These are phyloP conservation scores for Cygnus atratus DNA, from an alignment of 2,113 vertebrate species.

Conservation along the genomic window DNA sequence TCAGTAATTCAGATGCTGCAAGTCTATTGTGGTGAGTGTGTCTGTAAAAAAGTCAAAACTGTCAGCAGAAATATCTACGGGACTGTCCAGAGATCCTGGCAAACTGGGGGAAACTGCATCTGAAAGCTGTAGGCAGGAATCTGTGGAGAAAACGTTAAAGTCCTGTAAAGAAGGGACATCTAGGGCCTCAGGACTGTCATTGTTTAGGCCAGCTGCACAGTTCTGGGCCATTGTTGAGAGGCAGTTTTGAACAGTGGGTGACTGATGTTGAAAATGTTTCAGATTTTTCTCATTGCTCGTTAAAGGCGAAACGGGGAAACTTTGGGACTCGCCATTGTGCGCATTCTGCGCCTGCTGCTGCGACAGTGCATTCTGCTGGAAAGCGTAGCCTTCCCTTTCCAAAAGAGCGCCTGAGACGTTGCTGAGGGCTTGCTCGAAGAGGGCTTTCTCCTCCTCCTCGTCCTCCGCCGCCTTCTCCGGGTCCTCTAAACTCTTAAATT, in stretches of 20 bases:
- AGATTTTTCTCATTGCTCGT: slow-evolving; percentile 96
- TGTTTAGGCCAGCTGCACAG: slow-evolving; percentile 95
- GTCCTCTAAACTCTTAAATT: slow-evolving; percentile 84
- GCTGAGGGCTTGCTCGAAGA: slow-evolving; percentile 83
- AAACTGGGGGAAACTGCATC: slow-evolving; percentile 92
- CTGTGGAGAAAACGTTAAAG: slow-evolving; percentile 89
- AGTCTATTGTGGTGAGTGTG: slow-evolving; percentile 93
- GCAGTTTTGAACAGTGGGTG: slow-evolving; percentile 92
- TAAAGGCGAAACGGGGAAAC: slow-evolving; percentile 84
- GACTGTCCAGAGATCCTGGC: slow-evolving; percentile 89
- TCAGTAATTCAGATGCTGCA: slow-evolving; percentile 94
- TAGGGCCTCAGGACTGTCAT: slow-evolving; percentile 88
- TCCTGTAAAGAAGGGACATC: slow-evolving; percentile 91
- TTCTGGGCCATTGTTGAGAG: slow-evolving; percentile 93
- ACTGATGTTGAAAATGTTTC: slow-evolving; percentile 93
- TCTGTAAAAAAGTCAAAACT: slow-evolving; percentile 97
- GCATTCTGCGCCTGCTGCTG: slow-evolving; percentile 85
- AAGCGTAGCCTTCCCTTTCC: slow-evolving; percentile 90
- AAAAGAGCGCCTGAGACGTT: slow-evolving; percentile 83
- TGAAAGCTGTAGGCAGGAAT: slow-evolving; percentile 95
- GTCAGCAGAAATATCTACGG: slow-evolving; percentile 88
- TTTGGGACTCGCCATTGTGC: slow-evolving; percentile 90
- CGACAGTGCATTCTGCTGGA: slow-evolving; percentile 88
- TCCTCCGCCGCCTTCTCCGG: slow-evolving; percentile 80
- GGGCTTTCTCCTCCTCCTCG: slow-evolving; percentile 85